Evolutionary conservation across 2,113 vertebrate species (phyloP).

Genomic region (Nestor notabilis): DNA sequence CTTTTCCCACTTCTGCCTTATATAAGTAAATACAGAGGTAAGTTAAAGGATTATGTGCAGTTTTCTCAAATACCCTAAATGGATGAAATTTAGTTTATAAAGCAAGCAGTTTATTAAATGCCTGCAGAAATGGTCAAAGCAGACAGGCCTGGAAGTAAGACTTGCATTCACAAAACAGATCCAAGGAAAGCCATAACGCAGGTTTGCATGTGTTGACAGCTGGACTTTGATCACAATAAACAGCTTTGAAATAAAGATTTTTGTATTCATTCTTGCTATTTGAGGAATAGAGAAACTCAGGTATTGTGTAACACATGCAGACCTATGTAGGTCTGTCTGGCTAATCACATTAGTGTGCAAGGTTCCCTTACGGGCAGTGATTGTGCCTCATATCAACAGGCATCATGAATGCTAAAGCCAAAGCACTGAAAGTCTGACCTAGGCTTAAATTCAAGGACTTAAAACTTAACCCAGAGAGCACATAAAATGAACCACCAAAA

Average conservation of each 20-base stretch:
- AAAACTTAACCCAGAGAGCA: neutral
- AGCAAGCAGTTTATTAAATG: neutral
- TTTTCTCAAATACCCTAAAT: neutral
- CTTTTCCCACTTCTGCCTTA: neutral
- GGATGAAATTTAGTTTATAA: neutral
- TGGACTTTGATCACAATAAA: neutral
- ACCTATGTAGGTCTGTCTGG: neutral
- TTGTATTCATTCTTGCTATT: neutral
- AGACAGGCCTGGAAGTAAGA: neutral
- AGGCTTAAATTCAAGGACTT: neutral
- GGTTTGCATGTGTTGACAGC: neutral
- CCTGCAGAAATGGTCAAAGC: neutral
- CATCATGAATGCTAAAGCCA: neutral
- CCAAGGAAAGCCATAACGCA: neutral
- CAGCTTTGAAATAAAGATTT: neutral
- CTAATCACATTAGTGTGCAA: neutral
- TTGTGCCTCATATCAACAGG: neutral
- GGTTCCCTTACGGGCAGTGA: neutral
- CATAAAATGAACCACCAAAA: neutral
- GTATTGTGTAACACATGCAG: neutral
- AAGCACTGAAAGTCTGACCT: neutral
- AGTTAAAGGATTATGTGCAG: neutral
- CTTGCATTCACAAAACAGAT: neutral
- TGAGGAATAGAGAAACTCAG: neutral
- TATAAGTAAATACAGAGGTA: neutral